Base-by-base conservation (phyloP, 2,888 invertebrate genomes). In the Pristionchus maxplancki region DNA sequence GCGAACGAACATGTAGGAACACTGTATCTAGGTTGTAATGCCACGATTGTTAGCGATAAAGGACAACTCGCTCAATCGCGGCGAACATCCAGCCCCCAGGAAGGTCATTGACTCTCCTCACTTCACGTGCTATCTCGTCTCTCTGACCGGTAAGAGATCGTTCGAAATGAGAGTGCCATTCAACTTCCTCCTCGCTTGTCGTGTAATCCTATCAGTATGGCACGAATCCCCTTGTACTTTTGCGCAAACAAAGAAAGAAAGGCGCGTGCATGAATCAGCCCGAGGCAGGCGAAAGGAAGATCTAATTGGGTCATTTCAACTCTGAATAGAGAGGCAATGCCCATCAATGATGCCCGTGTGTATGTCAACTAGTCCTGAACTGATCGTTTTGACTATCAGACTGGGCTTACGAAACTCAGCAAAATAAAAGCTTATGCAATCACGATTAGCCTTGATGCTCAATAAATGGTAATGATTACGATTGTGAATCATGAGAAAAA, bases 241-340 rank as follows among this genome's bases (percentile, higher is more conserved):
- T 28, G 78, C 15, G 78, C 78, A 78, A 78, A 78, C 78, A 78
- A 34, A 58, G 34, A 50, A 82, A 53, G 31, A 58, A 34, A 53
- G 6, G 53, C n/a, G n/a, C n/a, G n/a, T n/a, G 82, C 53, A 82
- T 82, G 82, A 58, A 53, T 82, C 50, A 50, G 48, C 81, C 48
- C 28, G 11, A 20, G 34, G 20, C 34, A 37, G 20, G 37, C 74
- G 40, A 40, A n/a, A n/a, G 24, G 78, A n/a, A 40, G 44, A 44
- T 48, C 82, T 58, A 78, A 78, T 78, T 44, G 44, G 78, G 78
- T 78, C 78, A 78, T 78, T 78, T 78, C 78, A 48, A 71, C 34
- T 78, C 48, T 78, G 78, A 78, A 78, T 48, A 48, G 78, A 48
- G 44, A 78, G 50, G 17, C 53, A 17, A 50, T 58, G 24, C 20